Conservation (phyloP, 2,888 invertebrate species). For the Cataglyphis livida region DNA sequence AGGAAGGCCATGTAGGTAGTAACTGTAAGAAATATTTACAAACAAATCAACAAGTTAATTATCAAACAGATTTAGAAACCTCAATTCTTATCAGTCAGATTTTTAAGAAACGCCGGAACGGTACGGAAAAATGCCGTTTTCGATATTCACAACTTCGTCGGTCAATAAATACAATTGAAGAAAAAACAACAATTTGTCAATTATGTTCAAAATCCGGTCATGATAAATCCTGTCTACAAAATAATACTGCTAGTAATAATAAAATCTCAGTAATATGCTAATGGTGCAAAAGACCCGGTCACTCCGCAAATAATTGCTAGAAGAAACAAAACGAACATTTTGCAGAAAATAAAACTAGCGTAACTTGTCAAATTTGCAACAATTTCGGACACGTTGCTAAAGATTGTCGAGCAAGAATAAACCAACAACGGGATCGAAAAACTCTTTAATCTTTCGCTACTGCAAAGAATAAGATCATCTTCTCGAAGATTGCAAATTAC, state of each 20-base stretch:
- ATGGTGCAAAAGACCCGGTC: background rate
- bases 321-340: background rate
- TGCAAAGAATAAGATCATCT: too few relatives aligned
- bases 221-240: background rate
- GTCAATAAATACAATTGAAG: background rate
- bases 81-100: background rate
- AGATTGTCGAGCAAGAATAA: too few relatives aligned
- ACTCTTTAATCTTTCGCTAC: too few relatives aligned
- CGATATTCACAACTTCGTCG: background rate
- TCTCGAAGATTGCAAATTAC: too few relatives aligned
- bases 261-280: background rate
- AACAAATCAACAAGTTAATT: too few relatives aligned
- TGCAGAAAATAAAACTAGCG: too few relatives aligned
- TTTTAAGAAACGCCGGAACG: background rate
- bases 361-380: background rate
- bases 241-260: background rate
- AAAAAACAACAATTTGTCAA: background rate
- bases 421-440: too few relatives aligned
- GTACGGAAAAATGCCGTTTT: background rate
- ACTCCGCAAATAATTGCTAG: background rate
- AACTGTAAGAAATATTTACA: too few relatives aligned
- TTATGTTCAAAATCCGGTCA: background rate
- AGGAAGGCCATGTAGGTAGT: too few relatives aligned
- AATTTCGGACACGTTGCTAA: background rate
- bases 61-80: too few relatives aligned